These are phyloP conservation scores for Caenorhabditis sp. DNA, from an alignment of 2,888 invertebrate genomes.

Conservation along the genomic window DNA sequence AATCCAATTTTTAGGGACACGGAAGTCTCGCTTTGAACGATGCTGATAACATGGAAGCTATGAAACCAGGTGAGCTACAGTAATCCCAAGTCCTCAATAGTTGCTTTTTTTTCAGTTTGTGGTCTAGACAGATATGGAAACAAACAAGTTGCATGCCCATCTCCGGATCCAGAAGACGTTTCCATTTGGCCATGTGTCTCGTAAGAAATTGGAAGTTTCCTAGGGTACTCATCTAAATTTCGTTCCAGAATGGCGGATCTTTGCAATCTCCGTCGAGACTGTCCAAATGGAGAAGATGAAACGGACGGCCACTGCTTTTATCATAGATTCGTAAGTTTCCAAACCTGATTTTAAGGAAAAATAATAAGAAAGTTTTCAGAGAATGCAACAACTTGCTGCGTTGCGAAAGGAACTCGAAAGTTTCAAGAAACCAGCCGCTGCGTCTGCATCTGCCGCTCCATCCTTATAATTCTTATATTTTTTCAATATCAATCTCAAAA, in stretches of 20 bases:
- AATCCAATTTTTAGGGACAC: conserved; percentile 17
- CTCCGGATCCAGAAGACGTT: conserved; percentile 15
- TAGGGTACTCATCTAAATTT: neutral
- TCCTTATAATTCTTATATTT: no score
- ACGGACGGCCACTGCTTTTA: conserved; percentile 23
- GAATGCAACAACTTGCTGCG: conserved; percentile 8
- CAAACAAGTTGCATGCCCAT: conserved; percentile 38
- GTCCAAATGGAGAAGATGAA: conserved; percentile 60
- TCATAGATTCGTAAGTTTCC: conserved; percentile 38
- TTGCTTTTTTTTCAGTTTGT: conserved; percentile 30
- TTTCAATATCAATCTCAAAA: conserved; percentile 9
- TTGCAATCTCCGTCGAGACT: conserved; percentile 38
- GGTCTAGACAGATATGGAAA: conserved; percentile 26
- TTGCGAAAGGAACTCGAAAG: conserved; percentile 28
- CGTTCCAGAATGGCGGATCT: conserved; percentile 39
- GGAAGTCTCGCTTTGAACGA: conserved; percentile 23
- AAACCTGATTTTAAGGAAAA: neutral
- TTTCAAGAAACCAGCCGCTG: conserved; percentile 5
- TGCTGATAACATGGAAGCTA: conserved; percentile 27
- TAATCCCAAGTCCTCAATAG: neutral
- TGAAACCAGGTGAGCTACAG: conserved; percentile 17
- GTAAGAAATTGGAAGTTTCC: neutral
- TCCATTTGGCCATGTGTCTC: conserved; percentile 53
- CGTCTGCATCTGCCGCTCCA: no score
- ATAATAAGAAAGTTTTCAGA: conserved; percentile 9